Evolutionary conservation across 2,888 invertebrate genomes (phyloP).

Genomic region (Actias luna): DNA sequence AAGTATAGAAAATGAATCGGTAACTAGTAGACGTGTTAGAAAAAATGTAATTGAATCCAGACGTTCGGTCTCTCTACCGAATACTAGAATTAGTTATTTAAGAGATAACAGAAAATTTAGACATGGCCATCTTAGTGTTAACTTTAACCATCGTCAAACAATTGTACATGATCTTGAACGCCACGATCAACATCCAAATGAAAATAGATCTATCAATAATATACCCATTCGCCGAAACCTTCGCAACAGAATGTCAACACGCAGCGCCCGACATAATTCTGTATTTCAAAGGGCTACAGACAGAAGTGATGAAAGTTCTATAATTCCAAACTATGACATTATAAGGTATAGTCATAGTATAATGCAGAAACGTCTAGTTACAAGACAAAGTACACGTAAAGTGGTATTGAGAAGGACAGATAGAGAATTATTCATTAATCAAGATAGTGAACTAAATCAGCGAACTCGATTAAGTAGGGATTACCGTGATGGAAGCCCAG

Average conservation of each 20-base stretch:
- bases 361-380: not conserved
- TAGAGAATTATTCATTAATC: not conserved
- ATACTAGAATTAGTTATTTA: constrained; percentile 17
- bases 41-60: constrained; percentile 17
- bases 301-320: not conserved
- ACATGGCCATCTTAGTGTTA: not conserved
- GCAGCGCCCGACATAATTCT: not conserved
- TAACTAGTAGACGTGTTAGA: constrained; percentile 16
- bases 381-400: not conserved
- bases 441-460: not conserved
- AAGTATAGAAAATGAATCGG: not conserved
- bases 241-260: not conserved
- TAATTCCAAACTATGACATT: not conserved
- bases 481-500: constrained; percentile 11
- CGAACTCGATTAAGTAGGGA: constrained; percentile 16
- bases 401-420: not conserved
- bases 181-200: constrained; percentile 17
- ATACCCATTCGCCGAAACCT: not conserved
- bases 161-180: not conserved
- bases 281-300: not conserved
- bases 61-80: constrained; percentile 16
- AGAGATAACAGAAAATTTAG: not conserved
- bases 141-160: not conserved
- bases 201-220: not conserved
- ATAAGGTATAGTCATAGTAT: not conserved